Base-by-base conservation (phyloP, 2,113 vertebrate genomes). In the Sceloporus tristichus region DNA sequence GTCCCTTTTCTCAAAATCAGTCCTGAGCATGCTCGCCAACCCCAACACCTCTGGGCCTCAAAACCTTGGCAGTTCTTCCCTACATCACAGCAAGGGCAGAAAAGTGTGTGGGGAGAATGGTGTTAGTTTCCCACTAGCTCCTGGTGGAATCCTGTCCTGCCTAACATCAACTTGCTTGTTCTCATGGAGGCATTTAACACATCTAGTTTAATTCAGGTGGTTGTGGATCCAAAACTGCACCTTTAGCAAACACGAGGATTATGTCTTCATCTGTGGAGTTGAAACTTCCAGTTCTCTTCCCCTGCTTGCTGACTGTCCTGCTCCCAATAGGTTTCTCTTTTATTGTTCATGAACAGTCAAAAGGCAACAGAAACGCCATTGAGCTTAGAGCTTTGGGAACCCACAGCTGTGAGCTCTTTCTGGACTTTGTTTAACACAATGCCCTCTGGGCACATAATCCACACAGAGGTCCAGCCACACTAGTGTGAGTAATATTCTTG, bases 301-400 rank as follows among this genome's bases (percentile, higher is more conserved):
- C 66, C 23, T 4, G 21, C 65, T 79, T 77, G 3, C 48, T 79
- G 68, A 71, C 68, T 71, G 7, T 29, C 68, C 53, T 34, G 8
- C 42, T 71, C 82, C 18, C 66, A 71, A 18, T 70, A 40, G 53
- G 27, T 80, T 87, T 54, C 53, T 62, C 77, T 59, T 85, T 73
- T 21, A 16, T 86, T 79, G n/a, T 80, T 79, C 48, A 23, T 25
- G 21, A 59, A 5, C 40, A 78, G 42, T 86, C 27, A 86, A 62
- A 71, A 74, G 11, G 71, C 10, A 62, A 65, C 18, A 65, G 56
- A 75, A 59, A 86, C 65, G 34, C 42, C 25, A 56, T 11, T 80
- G 71, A 54, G n/a, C 34, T 74, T 66, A 66, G 59, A 42, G 53
- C 11, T 11, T 9, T 42, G 66, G 62, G 38, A 65, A 84, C 23